Conservation (phyloP, 2,113 vertebrate species). For the Microcebus griseorufus region DNA sequence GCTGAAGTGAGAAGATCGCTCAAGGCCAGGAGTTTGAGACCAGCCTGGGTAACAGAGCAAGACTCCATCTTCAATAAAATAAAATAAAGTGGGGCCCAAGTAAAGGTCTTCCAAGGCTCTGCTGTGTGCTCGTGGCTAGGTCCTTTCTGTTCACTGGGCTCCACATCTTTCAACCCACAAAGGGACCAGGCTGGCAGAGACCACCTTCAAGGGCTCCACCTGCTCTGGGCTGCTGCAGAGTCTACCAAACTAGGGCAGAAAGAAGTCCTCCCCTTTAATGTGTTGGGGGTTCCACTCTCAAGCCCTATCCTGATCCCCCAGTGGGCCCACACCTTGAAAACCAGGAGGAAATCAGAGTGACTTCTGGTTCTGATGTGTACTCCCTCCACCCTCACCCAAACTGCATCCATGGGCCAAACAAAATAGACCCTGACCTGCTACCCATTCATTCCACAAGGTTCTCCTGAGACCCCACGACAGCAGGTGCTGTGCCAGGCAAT, state of each 20-base stretch:
- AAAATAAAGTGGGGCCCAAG: neutral
- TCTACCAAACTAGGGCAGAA: neutral
- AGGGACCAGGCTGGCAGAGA: neutral
- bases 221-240: neutral
- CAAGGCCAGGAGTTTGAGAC: too few species aligned
- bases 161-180: neutral
- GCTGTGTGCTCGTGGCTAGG: neutral
- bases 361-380: neutral
- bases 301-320: neutral
- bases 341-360: neutral
- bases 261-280: neutral
- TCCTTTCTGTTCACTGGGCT: neutral
- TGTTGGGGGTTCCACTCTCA: neutral
- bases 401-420: neutral
- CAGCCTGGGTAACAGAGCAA: too few species aligned
- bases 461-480: neutral
- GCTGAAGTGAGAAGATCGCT: too few species aligned
- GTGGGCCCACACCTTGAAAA: neutral
- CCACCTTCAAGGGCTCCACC: neutral
- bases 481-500: too few species aligned
- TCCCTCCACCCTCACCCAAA: neutral
- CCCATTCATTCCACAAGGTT: neutral
- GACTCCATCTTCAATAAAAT: too few species aligned
- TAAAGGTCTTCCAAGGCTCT: neutral
- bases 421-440: neutral